phyloP scores from a whole-genome alignment of 2,888 invertebrate species.

The Hyles lineata region DNA sequence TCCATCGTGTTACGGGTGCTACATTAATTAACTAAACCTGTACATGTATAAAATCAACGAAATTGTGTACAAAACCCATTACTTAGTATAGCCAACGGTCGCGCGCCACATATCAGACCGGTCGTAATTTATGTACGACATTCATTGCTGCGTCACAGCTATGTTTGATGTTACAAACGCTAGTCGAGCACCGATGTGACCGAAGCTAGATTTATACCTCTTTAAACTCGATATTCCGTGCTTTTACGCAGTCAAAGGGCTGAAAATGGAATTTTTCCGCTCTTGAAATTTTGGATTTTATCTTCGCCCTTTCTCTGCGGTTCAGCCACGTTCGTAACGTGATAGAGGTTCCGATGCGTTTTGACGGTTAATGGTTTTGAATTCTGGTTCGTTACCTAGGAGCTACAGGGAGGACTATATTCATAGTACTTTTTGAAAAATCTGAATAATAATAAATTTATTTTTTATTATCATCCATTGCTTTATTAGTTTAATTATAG shows the following conservation, averaged over 20 bases:
- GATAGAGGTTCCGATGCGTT: not conserved
- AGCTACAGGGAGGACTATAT: too few species aligned
- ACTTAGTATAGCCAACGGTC: constrained; percentile 47
- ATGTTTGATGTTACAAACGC: constrained; percentile 56
- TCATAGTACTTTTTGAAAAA: too few species aligned
- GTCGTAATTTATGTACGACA: constrained; percentile 63
- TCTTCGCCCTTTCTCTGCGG: not conserved
- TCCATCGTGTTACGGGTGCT: not conserved
- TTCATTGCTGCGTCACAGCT: constrained; percentile 61
- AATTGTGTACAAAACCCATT: constrained; percentile 42
- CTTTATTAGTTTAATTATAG: too few species aligned
- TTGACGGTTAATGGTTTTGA: not conserved
- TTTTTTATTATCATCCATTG: too few species aligned
- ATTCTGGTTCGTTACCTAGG: too few species aligned
- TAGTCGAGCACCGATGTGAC: constrained; percentile 49
- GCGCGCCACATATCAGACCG: constrained; percentile 52
- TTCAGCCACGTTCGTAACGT: not conserved
- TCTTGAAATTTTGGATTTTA: constrained; percentile 28
- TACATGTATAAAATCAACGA: constrained; percentile 35
- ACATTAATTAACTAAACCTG: constrained; percentile 35
- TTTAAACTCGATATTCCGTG: constrained; percentile 37
- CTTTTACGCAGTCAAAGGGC: constrained; percentile 17
- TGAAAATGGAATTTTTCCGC: constrained; percentile 15
- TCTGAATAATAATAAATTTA: too few species aligned
- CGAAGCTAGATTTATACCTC: constrained; percentile 54